Evolutionary conservation across 2,113 vertebrate species (phyloP).

Genomic region (Helogale parvula): DNA sequence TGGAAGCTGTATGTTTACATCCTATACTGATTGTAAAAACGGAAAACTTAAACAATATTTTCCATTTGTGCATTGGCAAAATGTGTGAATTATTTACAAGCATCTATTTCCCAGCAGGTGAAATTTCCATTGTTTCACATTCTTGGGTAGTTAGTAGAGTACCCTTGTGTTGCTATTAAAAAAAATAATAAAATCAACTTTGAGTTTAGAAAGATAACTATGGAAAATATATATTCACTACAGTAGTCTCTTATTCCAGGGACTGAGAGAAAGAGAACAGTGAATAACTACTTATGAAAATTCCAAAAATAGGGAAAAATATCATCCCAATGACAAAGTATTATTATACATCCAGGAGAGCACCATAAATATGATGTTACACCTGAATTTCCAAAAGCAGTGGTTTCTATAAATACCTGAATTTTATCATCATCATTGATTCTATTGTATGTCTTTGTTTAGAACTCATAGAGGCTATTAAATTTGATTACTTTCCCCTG

Average conservation of each 20-base stretch:
- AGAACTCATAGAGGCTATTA: constrained; percentile 33
- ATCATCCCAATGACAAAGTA: not conserved
- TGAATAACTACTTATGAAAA: constrained; percentile 71
- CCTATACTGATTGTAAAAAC: not conserved
- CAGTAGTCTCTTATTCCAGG: constrained; percentile 26
- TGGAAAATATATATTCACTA: not conserved
- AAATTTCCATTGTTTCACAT: not conserved
- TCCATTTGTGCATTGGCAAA: not conserved
- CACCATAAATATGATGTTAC: constrained; percentile 60
- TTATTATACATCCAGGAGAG: not conserved
- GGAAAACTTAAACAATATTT: constrained; percentile 20
- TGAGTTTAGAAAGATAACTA: not conserved
- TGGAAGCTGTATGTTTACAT: not conserved
- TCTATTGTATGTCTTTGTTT: constrained; percentile 74
- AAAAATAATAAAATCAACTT: constrained; percentile 53
- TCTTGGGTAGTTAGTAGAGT: not conserved
- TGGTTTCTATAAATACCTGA: constrained; percentile 77
- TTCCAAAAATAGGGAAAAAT: constrained; percentile 49
- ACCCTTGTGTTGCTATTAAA: constrained; percentile 46
- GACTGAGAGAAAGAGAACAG: not conserved
- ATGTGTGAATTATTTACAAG: constrained; percentile 1
- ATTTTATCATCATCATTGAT: constrained; percentile 74
- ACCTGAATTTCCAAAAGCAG: constrained; percentile 42
- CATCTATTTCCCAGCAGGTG: not conserved
- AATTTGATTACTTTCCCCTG: constrained; percentile 59